Conservation (phyloP, 2,113 vertebrate genomes). For the Oncorhynchus keta region DNA sequence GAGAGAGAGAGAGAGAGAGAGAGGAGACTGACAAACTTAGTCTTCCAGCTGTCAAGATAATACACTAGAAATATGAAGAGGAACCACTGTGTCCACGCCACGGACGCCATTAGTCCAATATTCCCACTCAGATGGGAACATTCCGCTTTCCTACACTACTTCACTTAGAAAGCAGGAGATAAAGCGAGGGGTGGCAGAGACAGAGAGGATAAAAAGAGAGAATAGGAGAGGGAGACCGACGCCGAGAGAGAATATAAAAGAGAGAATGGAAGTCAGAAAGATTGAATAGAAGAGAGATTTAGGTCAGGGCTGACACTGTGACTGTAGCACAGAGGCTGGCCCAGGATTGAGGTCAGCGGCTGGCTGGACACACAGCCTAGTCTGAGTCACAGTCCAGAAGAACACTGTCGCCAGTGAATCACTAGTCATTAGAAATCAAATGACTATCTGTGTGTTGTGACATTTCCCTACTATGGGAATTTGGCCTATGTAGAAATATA, state of each 20-base stretch:
- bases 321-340: conserved; percentile 17
- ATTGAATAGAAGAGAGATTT: conserved; percentile 15
- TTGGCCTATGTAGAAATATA: no score
- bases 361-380: not conserved
- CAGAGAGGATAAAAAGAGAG: not conserved
- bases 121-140: not conserved
- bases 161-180: not conserved
- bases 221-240: conserved; percentile 19
- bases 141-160: not conserved
- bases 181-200: not conserved
- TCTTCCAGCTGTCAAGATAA: not conserved
- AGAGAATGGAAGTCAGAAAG: not conserved
- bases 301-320: conserved; percentile 55
- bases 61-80: not conserved
- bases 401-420: not conserved
- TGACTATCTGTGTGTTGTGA: conserved; percentile 24
- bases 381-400: not conserved
- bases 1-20: conserved; percentile 18
- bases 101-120: not conserved
- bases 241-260: not conserved
- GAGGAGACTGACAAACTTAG: not conserved
- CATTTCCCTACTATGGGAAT: not conserved
- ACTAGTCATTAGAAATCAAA: conserved; percentile 5
- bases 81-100: not conserved
- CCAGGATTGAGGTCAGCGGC: not conserved